Percentiles rank a stretch among this genome's conserved stretches.
Conservation (phyloP, 2,797 vertebrate species). For the Cheirogaleus major region DNA sequence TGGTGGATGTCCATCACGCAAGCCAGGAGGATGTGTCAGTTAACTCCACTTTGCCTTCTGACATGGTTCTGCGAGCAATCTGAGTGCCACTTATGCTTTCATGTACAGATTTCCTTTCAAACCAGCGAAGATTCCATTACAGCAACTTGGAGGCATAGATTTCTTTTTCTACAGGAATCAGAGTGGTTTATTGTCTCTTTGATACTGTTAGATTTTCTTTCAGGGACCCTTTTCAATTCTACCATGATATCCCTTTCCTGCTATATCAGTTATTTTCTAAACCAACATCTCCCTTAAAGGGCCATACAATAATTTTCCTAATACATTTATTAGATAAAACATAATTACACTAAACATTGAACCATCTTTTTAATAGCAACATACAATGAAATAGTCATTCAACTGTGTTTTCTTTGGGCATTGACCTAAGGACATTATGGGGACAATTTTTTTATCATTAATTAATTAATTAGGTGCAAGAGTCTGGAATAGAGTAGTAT, state of each 20-base stretch:
- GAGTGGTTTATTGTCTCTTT: conserved; percentile 52
- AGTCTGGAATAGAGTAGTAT: not conserved
- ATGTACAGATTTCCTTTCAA: conserved; percentile 60
- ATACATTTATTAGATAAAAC: not conserved
- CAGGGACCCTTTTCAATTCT: conserved; percentile 53
- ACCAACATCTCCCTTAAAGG: not conserved
- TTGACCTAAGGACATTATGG: not conserved
- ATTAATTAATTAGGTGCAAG: not conserved
- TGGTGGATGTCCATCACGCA: not conserved
- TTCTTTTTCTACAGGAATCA: conserved; percentile 64
- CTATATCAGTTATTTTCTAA: conserved; percentile 17
- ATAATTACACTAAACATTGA: not conserved
- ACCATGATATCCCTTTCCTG: not conserved
- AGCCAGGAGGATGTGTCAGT: not conserved
- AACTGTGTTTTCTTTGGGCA: not conserved
- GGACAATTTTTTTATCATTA: not conserved
- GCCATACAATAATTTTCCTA: not conserved
- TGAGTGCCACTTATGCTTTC: conserved; percentile 43
- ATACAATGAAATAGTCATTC: not conserved
- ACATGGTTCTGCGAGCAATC: conserved; percentile 24
- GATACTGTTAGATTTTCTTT: conserved; percentile 58
- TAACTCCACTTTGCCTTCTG: conserved; percentile 31
- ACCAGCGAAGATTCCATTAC: conserved; percentile 55
- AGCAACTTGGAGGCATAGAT: conserved; percentile 41
- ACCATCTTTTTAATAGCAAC: not conserved